A percentile compares a stretch with the other conserved stretches of the same genome.
Conservation (phyloP, 2,113 vertebrate species). For the Trogon melanurus region DNA sequence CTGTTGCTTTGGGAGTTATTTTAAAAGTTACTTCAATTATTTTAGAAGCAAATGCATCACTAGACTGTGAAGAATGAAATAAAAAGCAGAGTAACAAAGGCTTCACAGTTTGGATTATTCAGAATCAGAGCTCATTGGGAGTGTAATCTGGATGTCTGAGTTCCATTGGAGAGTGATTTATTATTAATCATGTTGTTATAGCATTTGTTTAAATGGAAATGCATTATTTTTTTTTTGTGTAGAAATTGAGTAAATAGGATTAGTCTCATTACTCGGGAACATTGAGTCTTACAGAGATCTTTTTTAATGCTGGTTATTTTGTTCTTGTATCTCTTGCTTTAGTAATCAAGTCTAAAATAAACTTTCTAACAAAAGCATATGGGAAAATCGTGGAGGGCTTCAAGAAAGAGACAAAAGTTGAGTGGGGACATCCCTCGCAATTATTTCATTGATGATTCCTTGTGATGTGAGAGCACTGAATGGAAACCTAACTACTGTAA, state of each 20-base stretch:
- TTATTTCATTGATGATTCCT: background rate
- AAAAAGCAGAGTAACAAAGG: background rate
- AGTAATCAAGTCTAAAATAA: background rate
- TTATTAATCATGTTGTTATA: background rate
- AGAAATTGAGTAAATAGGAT: slow-evolving; percentile 33
- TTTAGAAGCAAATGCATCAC: background rate
- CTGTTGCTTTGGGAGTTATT: background rate
- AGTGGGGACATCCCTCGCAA: background rate
- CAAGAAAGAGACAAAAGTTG: background rate
- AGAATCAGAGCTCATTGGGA: background rate
- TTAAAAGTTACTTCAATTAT: background rate
- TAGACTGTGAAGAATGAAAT: slow-evolving; percentile 13
- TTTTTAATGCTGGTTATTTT: background rate
- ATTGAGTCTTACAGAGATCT: background rate
- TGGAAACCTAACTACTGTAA: background rate
- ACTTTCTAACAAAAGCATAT: background rate
- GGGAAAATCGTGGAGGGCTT: background rate
- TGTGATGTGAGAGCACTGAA: background rate
- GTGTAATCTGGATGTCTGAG: background rate
- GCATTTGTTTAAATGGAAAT: slow-evolving; percentile 50
- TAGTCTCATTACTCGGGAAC: background rate
- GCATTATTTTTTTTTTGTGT: slow-evolving; percentile 13
- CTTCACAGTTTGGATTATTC: background rate
- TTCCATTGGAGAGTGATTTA: slow-evolving; percentile 14
- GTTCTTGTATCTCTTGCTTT: background rate